phyloP scores from a whole-genome alignment of 2,113 vertebrate species.

The Lota lota region DNA sequence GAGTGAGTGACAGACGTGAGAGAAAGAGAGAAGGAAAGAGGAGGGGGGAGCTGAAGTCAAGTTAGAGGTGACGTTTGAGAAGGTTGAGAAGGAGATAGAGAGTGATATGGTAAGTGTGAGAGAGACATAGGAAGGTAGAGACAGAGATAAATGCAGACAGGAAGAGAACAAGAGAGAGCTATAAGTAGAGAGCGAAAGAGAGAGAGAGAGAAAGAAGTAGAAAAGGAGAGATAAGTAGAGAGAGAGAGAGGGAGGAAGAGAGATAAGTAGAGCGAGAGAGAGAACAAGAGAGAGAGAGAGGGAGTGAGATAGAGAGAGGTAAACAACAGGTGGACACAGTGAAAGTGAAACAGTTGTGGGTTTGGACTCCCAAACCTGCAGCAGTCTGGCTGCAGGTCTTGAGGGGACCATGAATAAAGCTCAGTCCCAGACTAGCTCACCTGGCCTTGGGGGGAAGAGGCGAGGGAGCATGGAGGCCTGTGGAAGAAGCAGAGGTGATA shows the following conservation, averaged over 20 bases:
- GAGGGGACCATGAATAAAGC: slow-evolving; percentile 33
- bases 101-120: too few species aligned
- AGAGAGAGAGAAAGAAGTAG: background rate
- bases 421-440: background rate
- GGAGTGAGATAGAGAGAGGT: background rate
- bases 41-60: background rate
- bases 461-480: slow-evolving; percentile 15
- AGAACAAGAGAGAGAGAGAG: slow-evolving; percentile 4
- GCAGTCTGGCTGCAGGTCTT: slow-evolving; percentile 12
- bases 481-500: slow-evolving; percentile 12
- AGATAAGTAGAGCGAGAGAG: background rate
- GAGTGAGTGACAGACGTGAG: too few species aligned
- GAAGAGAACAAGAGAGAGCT: too few species aligned
- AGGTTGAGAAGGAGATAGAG: background rate
- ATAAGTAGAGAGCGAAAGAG: too few species aligned
- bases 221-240: background rate
- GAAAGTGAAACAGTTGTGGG: background rate
- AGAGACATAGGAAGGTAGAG: too few species aligned
- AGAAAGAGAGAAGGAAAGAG: background rate
- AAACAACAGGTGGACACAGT: slow-evolving; percentile 13
- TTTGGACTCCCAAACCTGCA: slow-evolving; percentile 33
- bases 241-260: background rate
- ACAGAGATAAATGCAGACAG: too few species aligned
- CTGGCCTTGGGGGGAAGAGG: slow-evolving; percentile 12
- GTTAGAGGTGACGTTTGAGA: background rate